These are phyloP conservation scores for Syritta pipiens DNA, from an alignment of 2,888 invertebrate genomes.

Conservation along the genomic window DNA sequence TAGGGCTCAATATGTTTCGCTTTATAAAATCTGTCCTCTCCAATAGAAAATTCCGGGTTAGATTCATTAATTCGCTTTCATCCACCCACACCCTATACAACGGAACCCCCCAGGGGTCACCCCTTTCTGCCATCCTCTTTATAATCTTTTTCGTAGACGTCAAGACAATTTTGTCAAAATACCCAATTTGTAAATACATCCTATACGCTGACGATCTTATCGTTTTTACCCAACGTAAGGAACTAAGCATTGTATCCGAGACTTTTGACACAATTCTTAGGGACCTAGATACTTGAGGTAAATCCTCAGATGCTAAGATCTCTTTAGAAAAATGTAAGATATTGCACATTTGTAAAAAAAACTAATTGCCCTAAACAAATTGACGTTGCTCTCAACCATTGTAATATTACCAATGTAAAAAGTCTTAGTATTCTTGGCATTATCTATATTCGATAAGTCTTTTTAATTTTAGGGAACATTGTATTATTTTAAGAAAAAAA, in stretches of 20 bases:
- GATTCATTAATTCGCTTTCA: no score
- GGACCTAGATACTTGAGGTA: conserved; percentile 1
- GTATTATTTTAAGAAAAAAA: conserved; percentile 30
- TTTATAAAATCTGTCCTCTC: no score
- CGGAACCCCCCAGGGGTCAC: no score
- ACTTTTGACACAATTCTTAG: neutral
- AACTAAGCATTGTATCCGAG: neutral
- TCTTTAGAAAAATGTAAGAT: no score
- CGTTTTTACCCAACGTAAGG: neutral
- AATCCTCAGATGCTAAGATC: neutral
- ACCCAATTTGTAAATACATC: neutral
- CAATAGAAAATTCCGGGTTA: no score
- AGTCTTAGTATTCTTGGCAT: neutral
- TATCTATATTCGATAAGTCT: conserved; percentile 1
- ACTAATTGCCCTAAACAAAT: neutral
- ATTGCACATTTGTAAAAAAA: conserved; percentile 14
- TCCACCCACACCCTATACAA: no score
- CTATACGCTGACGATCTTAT: conserved; percentile 1
- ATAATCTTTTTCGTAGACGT: no score
- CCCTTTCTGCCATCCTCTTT: no score
- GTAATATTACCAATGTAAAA: neutral
- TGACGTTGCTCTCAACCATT: neutral
- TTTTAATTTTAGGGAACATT: conserved; percentile 37
- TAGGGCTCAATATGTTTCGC: no score
- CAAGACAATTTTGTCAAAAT: neutral